phyloP scores from a whole-genome alignment of 2,888 invertebrate species.

The Sphinx pinastri region DNA sequence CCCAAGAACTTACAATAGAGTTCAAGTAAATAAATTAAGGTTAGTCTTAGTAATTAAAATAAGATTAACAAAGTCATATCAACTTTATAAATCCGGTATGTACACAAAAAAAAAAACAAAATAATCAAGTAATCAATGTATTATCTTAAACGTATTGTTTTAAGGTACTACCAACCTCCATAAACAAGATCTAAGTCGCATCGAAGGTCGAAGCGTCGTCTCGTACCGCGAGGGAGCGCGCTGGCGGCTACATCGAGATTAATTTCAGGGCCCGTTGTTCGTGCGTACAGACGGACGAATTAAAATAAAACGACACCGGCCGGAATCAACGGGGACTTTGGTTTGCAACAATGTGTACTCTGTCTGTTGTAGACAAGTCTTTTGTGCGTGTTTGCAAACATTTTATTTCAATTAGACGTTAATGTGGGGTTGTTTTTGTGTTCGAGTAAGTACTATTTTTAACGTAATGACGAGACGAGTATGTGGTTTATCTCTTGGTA shows the following conservation, averaged over 20 bases:
- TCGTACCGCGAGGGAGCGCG: conserved; percentile 26
- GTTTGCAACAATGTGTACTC: conserved; percentile 21
- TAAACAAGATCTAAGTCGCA: conserved; percentile 16
- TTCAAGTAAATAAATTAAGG: too few relatives aligned
- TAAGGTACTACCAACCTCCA: background rate
- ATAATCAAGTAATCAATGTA: background rate
- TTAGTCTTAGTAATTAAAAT: too few relatives aligned
- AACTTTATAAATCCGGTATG: too few relatives aligned
- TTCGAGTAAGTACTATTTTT: too few relatives aligned
- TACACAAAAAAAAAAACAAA: background rate
- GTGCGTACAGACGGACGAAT: conserved; percentile 42
- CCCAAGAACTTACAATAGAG: too few relatives aligned
- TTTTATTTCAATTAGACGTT: background rate
- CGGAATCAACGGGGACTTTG: conserved; percentile 27
- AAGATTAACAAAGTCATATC: too few relatives aligned
- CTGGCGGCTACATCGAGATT: conserved; percentile 57
- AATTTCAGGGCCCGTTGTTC: conserved; percentile 44
- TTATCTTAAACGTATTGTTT: conserved; percentile 9
- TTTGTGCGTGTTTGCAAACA: conserved; percentile 6
- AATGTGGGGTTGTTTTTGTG: too few relatives aligned
- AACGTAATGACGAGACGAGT: too few relatives aligned
- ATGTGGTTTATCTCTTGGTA: too few relatives aligned
- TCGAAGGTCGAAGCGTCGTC: conserved; percentile 15
- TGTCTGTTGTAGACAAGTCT: conserved; percentile 4
- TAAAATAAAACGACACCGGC: conserved; percentile 46